Evolutionary conservation across 2,113 vertebrate species (phyloP).

Genomic region (Proteles cristata): DNA sequence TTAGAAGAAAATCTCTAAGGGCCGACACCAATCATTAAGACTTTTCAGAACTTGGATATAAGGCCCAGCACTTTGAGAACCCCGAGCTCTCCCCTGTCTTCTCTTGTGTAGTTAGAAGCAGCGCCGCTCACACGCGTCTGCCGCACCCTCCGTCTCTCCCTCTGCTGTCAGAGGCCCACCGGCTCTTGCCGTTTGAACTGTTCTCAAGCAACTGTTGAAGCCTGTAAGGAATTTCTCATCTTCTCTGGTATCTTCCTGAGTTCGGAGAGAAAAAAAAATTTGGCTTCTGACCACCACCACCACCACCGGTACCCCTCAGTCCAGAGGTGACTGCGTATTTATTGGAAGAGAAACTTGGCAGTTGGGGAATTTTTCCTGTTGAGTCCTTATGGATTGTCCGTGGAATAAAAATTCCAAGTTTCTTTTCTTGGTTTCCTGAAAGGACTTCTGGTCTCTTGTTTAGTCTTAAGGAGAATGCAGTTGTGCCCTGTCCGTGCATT

Average conservation of each 20-base stretch:
- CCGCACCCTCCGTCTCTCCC: neutral
- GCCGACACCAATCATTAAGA: neutral
- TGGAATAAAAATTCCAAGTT: neutral
- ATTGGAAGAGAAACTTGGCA: neutral
- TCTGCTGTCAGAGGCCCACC: neutral
- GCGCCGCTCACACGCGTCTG: neutral
- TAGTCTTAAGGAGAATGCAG: neutral
- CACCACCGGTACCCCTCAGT: neutral
- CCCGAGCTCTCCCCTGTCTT: neutral
- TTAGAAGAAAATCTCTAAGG: neutral
- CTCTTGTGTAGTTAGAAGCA: neutral
- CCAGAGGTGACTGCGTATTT: neutral
- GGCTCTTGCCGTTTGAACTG: neutral
- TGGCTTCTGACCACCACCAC: neutral
- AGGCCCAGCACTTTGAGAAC: neutral
- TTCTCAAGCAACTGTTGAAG: neutral
- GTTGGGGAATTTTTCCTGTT: neutral
- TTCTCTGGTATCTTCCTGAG: neutral
- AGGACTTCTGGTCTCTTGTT: neutral
- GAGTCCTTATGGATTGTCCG: neutral
- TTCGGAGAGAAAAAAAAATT: neutral
- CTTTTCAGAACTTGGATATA: neutral
- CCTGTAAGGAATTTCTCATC: neutral
- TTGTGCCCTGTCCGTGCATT: neutral
- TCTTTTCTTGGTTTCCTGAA: neutral